phyloP scores from a whole-genome alignment of 2,797 vertebrate genomes.

The Mormyrus hasselquistii region DNA sequence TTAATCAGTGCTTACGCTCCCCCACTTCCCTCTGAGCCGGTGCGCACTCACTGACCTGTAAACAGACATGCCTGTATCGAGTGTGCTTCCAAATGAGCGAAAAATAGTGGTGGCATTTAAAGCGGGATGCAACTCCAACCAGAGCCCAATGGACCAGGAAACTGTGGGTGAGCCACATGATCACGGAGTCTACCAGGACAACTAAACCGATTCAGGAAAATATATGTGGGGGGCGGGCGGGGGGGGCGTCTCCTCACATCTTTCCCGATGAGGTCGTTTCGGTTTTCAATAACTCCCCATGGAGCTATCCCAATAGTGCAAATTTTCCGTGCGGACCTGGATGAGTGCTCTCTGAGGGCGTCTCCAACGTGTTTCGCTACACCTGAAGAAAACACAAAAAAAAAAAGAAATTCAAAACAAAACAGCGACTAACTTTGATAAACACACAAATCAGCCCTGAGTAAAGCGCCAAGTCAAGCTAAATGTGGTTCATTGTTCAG shows the following conservation, averaged over 20 bases:
- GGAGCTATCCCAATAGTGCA: constrained; percentile 95
- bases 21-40: neutral
- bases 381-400: constrained; percentile 48
- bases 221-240: neutral
- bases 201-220: neutral
- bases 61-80: neutral
- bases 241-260: constrained; percentile 70
- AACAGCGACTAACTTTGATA: neutral
- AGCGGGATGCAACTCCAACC: neutral
- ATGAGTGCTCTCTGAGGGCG: constrained; percentile 90
- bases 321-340: constrained; percentile 94
- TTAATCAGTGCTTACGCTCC: neutral
- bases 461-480: neutral
- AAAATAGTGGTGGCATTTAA: neutral
- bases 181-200: neutral
- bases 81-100: neutral
- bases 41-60: neutral
- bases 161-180: neutral
- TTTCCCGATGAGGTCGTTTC: constrained; percentile 94
- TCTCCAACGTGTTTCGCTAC: constrained; percentile 98
- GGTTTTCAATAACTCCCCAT: constrained; percentile 98
- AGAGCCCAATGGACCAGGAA: neutral
- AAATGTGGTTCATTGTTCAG: neutral
- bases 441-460: neutral
- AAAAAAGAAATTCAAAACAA: neutral